A percentile compares a stretch with the other conserved stretches of the same genome.
These are phyloP conservation scores for Caranx ignobilis DNA, from an alignment of 2,113 vertebrate genomes.

Conservation along the genomic window DNA sequence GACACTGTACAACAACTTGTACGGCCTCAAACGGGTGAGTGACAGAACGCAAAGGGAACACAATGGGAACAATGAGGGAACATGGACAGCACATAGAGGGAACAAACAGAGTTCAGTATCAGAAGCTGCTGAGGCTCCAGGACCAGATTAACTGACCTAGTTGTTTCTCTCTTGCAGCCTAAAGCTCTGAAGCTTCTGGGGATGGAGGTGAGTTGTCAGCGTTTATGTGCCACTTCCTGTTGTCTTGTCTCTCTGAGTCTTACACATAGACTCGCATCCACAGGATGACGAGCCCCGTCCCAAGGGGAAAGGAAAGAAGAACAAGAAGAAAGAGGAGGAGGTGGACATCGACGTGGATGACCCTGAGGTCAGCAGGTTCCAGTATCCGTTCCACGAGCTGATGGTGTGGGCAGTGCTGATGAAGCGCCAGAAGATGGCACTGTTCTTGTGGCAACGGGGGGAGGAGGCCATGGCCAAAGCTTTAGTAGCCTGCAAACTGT, in stretches of 20 bases:
- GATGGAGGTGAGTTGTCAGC: slow-evolving; percentile 90
- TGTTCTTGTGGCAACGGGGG: slow-evolving; percentile 96
- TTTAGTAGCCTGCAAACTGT: slow-evolving; percentile 96
- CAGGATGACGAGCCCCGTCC: slow-evolving; percentile 93
- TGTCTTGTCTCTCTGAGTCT: background rate
- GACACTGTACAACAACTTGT: slow-evolving; percentile 96
- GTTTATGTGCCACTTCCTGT: background rate
- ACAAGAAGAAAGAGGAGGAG: slow-evolving; percentile 96
- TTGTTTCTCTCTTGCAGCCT: slow-evolving; percentile 83
- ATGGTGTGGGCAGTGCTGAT: slow-evolving; percentile 98
- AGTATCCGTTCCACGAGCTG: slow-evolving; percentile 95
- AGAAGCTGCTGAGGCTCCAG: too few species aligned
- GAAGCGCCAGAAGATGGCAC: slow-evolving; percentile 96
- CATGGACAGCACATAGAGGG: too few species aligned
- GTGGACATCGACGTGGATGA: slow-evolving; percentile 93
- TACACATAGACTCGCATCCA: background rate
- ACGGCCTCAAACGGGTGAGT: slow-evolving; percentile 94
- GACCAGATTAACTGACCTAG: background rate
- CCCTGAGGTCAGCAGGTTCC: slow-evolving; percentile 93
- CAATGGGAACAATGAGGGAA: too few species aligned
- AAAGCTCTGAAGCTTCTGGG: slow-evolving; percentile 98
- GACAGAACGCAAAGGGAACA: too few species aligned
- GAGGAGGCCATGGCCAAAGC: slow-evolving; percentile 98
- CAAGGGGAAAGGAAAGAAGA: slow-evolving; percentile 91
- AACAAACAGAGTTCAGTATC: too few species aligned